These are phyloP conservation scores for Aurelia aurita DNA, from an alignment of 30 jellyfish, hydroid and myxozoan genomes.

Conservation along the genomic window DNA sequence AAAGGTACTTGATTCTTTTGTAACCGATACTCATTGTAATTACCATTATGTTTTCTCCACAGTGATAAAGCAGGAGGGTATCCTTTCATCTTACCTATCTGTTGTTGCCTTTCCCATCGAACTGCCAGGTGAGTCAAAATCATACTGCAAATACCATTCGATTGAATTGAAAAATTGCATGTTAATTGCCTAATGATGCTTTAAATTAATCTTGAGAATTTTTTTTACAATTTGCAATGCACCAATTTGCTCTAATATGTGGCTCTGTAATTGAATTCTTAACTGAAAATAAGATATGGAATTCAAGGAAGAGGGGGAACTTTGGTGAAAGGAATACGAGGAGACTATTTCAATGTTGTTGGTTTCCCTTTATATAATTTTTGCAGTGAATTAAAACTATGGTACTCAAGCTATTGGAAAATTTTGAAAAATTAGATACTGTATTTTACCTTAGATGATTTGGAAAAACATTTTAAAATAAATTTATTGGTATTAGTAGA, in stretches of 20 bases:
- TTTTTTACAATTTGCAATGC: too few relatives aligned
- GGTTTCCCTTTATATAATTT: constrained; percentile 92
- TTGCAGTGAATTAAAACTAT: constrained; percentile 75
- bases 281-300: constrained; percentile 82
- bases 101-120: neutral
- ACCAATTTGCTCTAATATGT: too few relatives aligned
- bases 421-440: neutral
- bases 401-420: constrained; percentile 44
- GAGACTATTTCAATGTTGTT: constrained; percentile 91
- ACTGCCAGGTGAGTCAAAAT: neutral
- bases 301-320: constrained; percentile 96
- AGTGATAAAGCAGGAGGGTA: constrained; percentile 99
- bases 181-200: too few relatives aligned
- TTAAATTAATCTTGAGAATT: neutral
- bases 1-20: too few relatives aligned
- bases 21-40: too few relatives aligned
- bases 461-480: too few relatives aligned
- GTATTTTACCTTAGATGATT: too few relatives aligned
- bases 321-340: constrained; percentile 81
- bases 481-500: too few relatives aligned
- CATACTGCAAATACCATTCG: too few relatives aligned
- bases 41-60: neutral
- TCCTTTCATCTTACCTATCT: constrained; percentile 55
- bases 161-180: too few relatives aligned
- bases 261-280: neutral